A percentile compares a stretch with the other conserved stretches of the same genome.
Evolutionary conservation across 2,113 vertebrate species (phyloP).

Genomic region (Sporophila hypoxantha): DNA sequence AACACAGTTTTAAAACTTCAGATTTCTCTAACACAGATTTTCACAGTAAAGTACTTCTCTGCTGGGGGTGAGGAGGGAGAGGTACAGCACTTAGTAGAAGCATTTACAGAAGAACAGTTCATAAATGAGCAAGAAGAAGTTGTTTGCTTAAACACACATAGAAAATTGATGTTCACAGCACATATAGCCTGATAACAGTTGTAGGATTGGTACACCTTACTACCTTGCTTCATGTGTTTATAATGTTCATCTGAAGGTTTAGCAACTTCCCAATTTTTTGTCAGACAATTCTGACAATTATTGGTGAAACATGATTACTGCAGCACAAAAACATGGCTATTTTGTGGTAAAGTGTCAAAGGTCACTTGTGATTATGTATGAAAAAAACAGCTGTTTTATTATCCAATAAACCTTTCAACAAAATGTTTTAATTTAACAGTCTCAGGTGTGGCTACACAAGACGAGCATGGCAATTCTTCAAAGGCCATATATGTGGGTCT

Average conservation of each 20-base stretch:
- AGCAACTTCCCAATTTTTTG: background rate
- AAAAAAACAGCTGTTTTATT: background rate
- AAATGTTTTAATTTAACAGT: background rate
- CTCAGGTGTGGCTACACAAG: background rate
- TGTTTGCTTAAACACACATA: background rate
- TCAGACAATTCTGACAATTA: background rate
- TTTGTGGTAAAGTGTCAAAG: background rate
- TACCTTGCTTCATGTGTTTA: background rate
- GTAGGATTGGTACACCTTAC: background rate
- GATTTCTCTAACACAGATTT: background rate
- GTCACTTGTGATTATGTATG: background rate
- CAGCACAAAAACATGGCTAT: background rate
- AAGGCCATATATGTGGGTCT: rapidly evolving
- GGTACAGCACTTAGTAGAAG: background rate
- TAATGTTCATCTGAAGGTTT: background rate
- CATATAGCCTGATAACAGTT: background rate
- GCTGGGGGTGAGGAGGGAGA: background rate
- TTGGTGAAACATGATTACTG: background rate
- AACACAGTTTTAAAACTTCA: background rate
- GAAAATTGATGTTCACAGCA: background rate
- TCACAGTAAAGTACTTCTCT: background rate
- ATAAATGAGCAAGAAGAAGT: background rate
- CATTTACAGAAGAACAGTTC: background rate
- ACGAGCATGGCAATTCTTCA: background rate
- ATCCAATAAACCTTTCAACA: background rate